Evolutionary conservation across 2,888 invertebrate species (phyloP), one percentile per base, ranked within the genome.

Genomic region (Xiphydria camelus): DNA sequence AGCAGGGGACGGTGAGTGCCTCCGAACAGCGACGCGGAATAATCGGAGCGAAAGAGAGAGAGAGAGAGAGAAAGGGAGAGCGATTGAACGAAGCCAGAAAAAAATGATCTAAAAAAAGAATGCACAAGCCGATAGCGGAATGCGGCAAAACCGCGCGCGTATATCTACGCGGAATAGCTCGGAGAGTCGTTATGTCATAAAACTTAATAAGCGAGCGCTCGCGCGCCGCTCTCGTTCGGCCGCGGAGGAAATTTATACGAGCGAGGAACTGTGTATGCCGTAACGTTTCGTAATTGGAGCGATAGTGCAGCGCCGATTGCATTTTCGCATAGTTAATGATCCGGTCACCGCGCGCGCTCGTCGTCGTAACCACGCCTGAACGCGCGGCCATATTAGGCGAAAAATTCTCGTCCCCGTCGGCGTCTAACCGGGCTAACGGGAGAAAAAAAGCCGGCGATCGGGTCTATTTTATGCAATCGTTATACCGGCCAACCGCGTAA

Each of bases 241-340:
- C 14, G 10, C 10, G 14, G 10, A 26, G 26, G 26, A 55, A 59
- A 59, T 59, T 46, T 56, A 57, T 55, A 55, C 42, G 41, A 49
- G 12, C 5, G 20, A 31, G 10, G 12, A n/a, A 18, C 20, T n/a
- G 34, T 26, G 47, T 14, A 51, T 62, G 64, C 60, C 52, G 64
- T 66, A 67, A 70, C 57, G 54, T 70, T 67, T 74, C 70, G 69
- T 66, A 72, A 73, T 68, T 67, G 62, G 56, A 63, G 53, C 57
- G 64, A 66, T 65, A 60, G 59, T 56, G 53, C 50, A 18, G 44
- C 21, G 35, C 47, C 61, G 60, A 68, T 67, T 63, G 64, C 65
- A 62, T 61, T 65, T 64, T 66, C 62, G 55, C 59, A 59, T 56
- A 49, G 57, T 41, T 58, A 55, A 57, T 48, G 43, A 53, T 50